Evolutionary conservation across 1,140 invertebrate species (phyloP), one percentile per base, ranked within the genome.

Genomic region (Melipona quadrifasciata): DNA sequence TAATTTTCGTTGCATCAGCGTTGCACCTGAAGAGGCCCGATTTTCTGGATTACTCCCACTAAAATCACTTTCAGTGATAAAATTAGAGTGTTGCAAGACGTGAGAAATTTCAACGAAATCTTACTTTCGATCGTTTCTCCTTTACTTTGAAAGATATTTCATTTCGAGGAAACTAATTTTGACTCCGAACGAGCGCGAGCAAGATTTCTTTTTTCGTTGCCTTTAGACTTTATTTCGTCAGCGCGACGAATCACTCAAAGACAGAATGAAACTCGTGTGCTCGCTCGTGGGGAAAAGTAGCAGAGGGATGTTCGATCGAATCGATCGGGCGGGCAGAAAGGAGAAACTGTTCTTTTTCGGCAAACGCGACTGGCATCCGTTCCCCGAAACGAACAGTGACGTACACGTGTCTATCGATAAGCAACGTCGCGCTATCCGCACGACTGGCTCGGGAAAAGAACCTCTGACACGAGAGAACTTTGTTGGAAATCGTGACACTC

Each of bases 341-440:
- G 19, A 39, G 61, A 67, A 67, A 39, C 27, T 51, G 61, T 27
- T 67, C 39, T 61, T 47, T 82, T 57, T 76, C 39, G 19, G 24
- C 31, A 53, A 34, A 77, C 73, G 80, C 80, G 80, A 77, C 57
- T 11, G n/a, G 81, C 81, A 78, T 77, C n/a, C 64, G 34, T 47
- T 57, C 68, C 12, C 34, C 8, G 16, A 75, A 21, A 61, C 39
- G 80, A 78, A 16, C 17, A 19, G 55, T 53, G 74, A 51, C 58
- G 53, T 70, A 70, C 81, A 70, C 55, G 51, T 78, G 75, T 83
- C 65, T 51, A 71, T 71, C 64, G 65, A 78, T 83, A 78, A 78
- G 74, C 51, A 78, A 27, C 21, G 53, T 70, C 53, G 74, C 47
- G 31, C 6, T 47, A 34, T 78, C 55, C 81, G 75, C 75, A 83